A percentile compares a stretch with the other conserved stretches of the same genome.
These are phyloP conservation scores for Plebejus melissa DNA, from an alignment of 2,888 invertebrate genomes.

Conservation along the genomic window DNA sequence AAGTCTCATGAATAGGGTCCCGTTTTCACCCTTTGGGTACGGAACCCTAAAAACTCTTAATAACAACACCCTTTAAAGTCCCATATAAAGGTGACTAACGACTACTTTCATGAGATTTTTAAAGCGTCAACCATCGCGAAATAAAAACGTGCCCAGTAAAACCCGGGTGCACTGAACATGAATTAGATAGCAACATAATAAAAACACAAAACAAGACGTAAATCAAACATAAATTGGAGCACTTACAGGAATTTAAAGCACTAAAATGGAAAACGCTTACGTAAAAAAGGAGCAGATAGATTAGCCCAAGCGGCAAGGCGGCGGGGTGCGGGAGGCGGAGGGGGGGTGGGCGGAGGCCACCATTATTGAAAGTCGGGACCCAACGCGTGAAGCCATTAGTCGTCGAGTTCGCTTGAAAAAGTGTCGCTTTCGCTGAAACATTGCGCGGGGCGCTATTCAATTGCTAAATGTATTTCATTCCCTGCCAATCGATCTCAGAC, in stretches of 20 bases:
- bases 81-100: neutral
- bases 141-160: neutral
- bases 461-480: constrained; percentile 75
- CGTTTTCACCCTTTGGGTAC: too few species aligned
- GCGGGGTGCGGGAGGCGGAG: constrained; percentile 34
- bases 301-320: constrained; percentile 52
- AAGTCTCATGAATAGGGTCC: too few species aligned
- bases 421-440: constrained; percentile 71
- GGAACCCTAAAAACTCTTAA: neutral
- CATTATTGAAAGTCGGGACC: constrained; percentile 71
- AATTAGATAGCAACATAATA: constrained; percentile 12
- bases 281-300: constrained; percentile 46
- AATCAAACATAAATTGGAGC: constrained; percentile 27
- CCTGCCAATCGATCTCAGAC: constrained; percentile 71
- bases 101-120: neutral
- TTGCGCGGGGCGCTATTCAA: constrained; percentile 69
- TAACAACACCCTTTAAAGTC: constrained; percentile 3
- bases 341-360: constrained; percentile 38
- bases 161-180: neutral
- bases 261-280: constrained; percentile 34
- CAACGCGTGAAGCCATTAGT: constrained; percentile 72
- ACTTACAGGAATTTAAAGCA: constrained; percentile 25
- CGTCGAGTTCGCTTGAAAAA: constrained; percentile 65
- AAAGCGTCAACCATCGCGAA: neutral
- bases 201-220: constrained; percentile 18